Base-by-base conservation (phyloP, 30 jellyfish, hydroid and myxozoan species). In the Catostylus mosaicus region DNA sequence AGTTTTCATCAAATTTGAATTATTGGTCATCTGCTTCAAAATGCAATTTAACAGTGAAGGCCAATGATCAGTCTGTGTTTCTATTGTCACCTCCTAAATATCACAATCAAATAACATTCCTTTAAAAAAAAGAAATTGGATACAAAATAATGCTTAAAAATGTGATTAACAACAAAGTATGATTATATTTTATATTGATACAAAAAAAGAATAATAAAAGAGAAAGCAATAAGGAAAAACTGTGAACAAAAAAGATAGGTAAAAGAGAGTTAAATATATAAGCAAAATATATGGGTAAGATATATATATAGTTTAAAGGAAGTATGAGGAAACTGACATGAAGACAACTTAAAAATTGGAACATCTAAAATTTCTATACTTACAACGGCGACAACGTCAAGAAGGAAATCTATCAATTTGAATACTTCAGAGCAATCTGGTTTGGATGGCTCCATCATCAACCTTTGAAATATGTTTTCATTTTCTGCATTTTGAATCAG, bases 51-150 rank as follows among this genome's bases (percentile, higher is more conserved):
- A 78, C 30, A 93, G 62, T 19, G 84, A 73, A 1, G 98, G 98
- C 98, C 98, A 93, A 52, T 93, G 97, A 26, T 87, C 98, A 6
- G 92, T 71, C 71, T 93, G 98, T 16, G 89, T 76, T 70, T 83
- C 98, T 26, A 66, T 36, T 35, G 97, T 38, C 18, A 90, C 75
- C 43, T 93, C 98, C 98, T 93, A 77, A 9, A 50, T n/a, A n/a
- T n/a, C n/a, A n/a, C n/a, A n/a, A n/a, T n/a, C n/a, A n/a, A n/a
- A n/a, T n/a, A n/a, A n/a, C n/a, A n/a, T n/a, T n/a, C n/a, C n/a
- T n/a, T n/a, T n/a, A n/a, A n/a, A 23, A 52, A 51, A 35, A 7
- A 76, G 14, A 54, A 63, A 54, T 1, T 8, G 20, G 64, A 4
- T 34, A 35, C 1, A 26, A 30, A 3, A 2, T 33, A 12, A 16